Evolutionary conservation across 2,888 invertebrate genomes (phyloP).

Genomic region (Perizoma flavofasciatum): DNA sequence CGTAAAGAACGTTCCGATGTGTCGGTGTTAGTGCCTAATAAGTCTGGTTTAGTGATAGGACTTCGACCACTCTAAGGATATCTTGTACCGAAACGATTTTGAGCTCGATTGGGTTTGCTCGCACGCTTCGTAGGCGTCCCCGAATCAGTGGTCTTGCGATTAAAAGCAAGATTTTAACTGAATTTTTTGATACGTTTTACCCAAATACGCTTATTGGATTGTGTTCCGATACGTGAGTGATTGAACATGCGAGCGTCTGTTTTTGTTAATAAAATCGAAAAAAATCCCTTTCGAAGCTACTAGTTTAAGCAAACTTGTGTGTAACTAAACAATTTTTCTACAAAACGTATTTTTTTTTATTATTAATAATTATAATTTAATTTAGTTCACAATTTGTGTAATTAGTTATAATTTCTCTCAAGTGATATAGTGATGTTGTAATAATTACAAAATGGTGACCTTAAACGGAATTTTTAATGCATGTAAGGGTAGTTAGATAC

Average conservation of each 20-base stretch:
- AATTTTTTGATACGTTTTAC: conserved; percentile 49
- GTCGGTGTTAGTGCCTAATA: conserved; percentile 79
- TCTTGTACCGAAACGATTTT: conserved; percentile 73
- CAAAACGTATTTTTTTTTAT: conserved; percentile 61
- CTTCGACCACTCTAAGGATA: conserved; percentile 53
- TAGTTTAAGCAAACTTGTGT: conserved; percentile 75
- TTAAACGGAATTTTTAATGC: conserved; percentile 79
- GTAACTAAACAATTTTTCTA: conserved; percentile 78
- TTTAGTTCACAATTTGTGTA: conserved; percentile 62
- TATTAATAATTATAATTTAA: conserved; percentile 43
- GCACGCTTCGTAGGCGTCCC: conserved; percentile 36
- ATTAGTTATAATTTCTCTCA: conserved; percentile 73
- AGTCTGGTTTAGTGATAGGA: conserved; percentile 76
- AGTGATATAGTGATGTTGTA: conserved; percentile 79
- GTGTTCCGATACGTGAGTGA: conserved; percentile 26
- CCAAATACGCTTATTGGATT: conserved; percentile 35
- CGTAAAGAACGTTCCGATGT: conserved; percentile 58
- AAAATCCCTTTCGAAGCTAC: conserved; percentile 67
- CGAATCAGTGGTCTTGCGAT: conserved; percentile 62
- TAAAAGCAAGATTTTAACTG: conserved; percentile 59
- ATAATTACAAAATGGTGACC: conserved; percentile 78
- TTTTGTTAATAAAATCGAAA: conserved; percentile 40
- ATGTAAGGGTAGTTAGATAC: conserved; percentile 79
- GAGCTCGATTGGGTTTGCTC: conserved; percentile 61
- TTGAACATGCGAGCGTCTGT: conserved; percentile 30